phyloP scores from a whole-genome alignment of 2,797 vertebrate species.

The Remorina albescens region DNA sequence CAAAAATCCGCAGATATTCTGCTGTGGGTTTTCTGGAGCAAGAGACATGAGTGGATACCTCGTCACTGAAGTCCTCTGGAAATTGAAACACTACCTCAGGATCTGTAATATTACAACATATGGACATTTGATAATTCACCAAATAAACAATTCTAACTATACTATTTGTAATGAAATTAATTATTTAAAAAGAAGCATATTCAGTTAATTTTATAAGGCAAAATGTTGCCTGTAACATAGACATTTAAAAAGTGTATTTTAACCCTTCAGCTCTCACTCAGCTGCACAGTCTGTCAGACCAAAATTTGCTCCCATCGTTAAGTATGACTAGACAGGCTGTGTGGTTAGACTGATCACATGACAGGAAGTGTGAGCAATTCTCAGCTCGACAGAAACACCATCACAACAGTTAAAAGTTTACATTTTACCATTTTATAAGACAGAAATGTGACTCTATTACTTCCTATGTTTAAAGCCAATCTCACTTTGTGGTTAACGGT shows the following conservation, averaged over 20 bases:
- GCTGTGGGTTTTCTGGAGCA: neutral
- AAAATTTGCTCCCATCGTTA: conserved; percentile 24
- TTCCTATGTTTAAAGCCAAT: neutral
- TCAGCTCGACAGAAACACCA: conserved; percentile 40
- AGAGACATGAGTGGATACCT: conserved; percentile 78
- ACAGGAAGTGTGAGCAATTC: conserved; percentile 78
- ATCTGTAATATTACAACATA: conserved; percentile 76
- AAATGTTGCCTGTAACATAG: neutral
- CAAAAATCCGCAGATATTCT: neutral
- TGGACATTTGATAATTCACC: neutral
- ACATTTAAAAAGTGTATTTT: neutral
- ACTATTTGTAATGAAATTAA: neutral
- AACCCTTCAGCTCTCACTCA: neutral
- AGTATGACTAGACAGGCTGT: conserved; percentile 37
- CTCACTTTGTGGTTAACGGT: neutral
- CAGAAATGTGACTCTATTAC: neutral
- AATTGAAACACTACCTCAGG: conserved; percentile 87
- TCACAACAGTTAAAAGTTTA: neutral
- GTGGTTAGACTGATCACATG: conserved; percentile 77
- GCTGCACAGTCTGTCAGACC: conserved; percentile 1
- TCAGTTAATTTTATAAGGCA: no score
- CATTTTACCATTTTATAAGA: neutral
- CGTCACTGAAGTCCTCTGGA: conserved; percentile 88
- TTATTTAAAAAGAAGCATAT: no score
- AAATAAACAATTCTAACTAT: neutral